phyloP scores from a whole-genome alignment of 2,888 invertebrate species.

The Caprella mutica region DNA sequence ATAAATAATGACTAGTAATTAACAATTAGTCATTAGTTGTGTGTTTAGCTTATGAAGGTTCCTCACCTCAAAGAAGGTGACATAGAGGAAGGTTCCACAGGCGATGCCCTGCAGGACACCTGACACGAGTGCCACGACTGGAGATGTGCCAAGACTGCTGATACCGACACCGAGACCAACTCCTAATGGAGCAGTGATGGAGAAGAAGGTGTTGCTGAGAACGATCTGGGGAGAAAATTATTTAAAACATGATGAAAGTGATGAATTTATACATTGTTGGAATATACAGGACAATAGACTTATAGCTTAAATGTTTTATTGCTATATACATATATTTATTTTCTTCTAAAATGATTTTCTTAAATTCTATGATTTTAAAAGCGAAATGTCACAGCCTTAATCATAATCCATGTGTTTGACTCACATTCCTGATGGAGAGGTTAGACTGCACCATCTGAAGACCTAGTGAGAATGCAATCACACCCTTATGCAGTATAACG shows the following conservation, averaged over 20 bases:
- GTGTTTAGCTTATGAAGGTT: no score
- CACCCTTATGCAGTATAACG: constrained; percentile 48
- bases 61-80: constrained; percentile 47
- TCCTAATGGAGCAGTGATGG: constrained; percentile 46
- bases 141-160: constrained; percentile 35
- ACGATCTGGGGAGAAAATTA: constrained; percentile 17
- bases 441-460: constrained; percentile 45
- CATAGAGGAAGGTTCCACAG: constrained; percentile 50
- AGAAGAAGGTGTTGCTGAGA: constrained; percentile 38
- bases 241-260: no score
- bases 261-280: no score
- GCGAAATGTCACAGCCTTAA: no score
- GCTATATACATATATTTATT: no score
- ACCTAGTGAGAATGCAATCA: constrained; percentile 49
- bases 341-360: no score
- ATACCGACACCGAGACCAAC: constrained; percentile 45
- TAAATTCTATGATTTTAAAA: no score
- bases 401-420: no score
- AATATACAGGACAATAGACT: no score
- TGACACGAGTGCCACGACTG: constrained; percentile 37
- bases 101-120: constrained; percentile 48
- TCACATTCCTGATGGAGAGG: constrained; percentile 37
- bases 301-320: no score
- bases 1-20: no score
- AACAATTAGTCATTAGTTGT: no score